Evolutionary conservation across 2,797 vertebrate species (phyloP).

Genomic region (Eulemur coronatus): DNA sequence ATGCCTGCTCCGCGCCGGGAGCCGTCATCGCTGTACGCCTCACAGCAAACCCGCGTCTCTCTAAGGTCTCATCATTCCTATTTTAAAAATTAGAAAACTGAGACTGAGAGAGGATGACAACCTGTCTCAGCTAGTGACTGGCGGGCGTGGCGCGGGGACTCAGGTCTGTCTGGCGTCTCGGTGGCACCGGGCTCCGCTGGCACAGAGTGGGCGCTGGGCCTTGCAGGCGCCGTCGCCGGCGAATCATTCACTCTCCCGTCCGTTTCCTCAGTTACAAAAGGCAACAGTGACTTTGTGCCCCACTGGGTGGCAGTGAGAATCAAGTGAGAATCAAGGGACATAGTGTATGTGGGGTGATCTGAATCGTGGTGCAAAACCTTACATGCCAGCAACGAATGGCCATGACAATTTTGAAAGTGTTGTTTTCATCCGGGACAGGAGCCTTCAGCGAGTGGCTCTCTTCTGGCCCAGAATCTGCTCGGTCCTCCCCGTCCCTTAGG

Average conservation of each 20-base stretch:
- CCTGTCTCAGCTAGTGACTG: neutral
- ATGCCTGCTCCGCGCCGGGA: neutral
- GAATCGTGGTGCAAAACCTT: neutral
- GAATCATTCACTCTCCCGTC: neutral
- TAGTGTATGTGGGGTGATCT: neutral
- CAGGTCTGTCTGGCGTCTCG: neutral
- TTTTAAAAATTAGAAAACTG: neutral
- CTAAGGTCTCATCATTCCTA: neutral
- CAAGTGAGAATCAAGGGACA: neutral
- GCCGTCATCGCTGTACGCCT: neutral
- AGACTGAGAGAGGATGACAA: neutral
- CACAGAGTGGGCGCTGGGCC: neutral
- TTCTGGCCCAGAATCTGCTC: neutral
- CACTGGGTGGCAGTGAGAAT: neutral
- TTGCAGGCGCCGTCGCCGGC: neutral
- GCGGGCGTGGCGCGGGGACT: neutral
- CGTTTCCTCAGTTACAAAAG: neutral
- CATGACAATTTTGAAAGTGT: neutral
- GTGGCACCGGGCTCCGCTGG: accelerated
- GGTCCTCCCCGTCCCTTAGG: neutral
- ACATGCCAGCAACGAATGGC: accelerated
- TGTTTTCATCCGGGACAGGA: neutral
- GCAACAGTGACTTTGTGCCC: neutral
- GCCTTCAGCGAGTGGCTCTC: neutral
- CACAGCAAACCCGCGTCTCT: neutral